Evolutionary conservation across 2,888 invertebrate genomes (phyloP).

Genomic region (Alloscopus bannaensis): DNA sequence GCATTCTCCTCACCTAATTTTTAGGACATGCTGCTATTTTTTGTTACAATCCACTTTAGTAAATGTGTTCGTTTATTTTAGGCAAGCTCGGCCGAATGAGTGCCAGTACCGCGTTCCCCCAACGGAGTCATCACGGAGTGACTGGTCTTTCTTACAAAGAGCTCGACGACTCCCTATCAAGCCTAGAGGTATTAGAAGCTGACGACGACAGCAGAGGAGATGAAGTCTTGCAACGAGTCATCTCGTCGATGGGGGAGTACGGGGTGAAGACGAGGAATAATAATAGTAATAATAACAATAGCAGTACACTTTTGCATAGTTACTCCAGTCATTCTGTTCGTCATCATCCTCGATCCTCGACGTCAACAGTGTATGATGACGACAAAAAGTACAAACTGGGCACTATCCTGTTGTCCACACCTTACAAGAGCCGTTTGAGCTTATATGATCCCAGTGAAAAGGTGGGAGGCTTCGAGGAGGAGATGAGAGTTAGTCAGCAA

Average conservation of each 20-base stretch:
- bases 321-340: conserved; percentile 31
- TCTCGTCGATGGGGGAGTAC: conserved; percentile 46
- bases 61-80: conserved; percentile 26
- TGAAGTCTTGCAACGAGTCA: conserved; percentile 30
- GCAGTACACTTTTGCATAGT: too few relatives aligned
- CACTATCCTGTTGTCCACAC: background rate
- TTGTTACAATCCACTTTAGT: too few relatives aligned
- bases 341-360: conserved; percentile 19
- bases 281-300: conserved; percentile 33
- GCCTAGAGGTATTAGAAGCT: background rate
- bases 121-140: conserved; percentile 7
- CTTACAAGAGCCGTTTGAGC: conserved; percentile 45
- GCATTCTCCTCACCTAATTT: too few relatives aligned
- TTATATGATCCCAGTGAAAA: conserved; percentile 39
- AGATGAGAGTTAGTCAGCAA: conserved; percentile 18
- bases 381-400: conserved; percentile 48
- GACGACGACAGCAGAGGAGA: conserved; percentile 34
- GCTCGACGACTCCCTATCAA: background rate
- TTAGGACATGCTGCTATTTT: background rate
- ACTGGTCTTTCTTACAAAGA: conserved; percentile 10
- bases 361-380: background rate
- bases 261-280: conserved; percentile 43
- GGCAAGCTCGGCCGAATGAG: conserved; percentile 43
- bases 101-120: conserved; percentile 14
- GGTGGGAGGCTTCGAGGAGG: background rate